Evolutionary conservation across 2,888 invertebrate genomes (phyloP).

Genomic region (Linyphia triangularis): DNA sequence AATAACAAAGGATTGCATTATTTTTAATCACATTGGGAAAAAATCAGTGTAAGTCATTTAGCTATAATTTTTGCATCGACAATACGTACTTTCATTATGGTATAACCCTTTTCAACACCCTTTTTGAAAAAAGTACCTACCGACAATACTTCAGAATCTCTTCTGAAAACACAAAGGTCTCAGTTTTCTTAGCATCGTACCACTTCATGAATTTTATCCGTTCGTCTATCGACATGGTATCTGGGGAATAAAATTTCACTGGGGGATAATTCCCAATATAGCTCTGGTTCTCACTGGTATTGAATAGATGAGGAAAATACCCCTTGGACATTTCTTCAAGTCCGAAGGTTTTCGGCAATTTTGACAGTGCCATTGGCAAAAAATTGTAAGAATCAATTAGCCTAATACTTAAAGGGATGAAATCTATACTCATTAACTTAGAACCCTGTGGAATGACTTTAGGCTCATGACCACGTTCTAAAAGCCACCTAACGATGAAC

Average conservation of each 20-base stretch:
- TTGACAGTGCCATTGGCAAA: constrained; percentile 38
- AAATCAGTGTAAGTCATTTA: too few species aligned
- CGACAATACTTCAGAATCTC: constrained; percentile 39
- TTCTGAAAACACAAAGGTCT: constrained; percentile 16
- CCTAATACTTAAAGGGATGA: neutral
- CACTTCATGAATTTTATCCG: neutral
- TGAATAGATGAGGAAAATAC: constrained; percentile 57
- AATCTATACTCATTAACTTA: neutral
- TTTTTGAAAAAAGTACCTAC: too few species aligned
- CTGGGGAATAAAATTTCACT: neutral
- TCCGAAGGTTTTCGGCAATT: constrained; percentile 34
- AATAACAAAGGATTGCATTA: too few species aligned
- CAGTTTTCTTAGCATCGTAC: neutral
- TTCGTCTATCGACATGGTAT: neutral
- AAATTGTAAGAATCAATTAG: constrained; percentile 59
- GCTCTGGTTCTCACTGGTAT: constrained; percentile 20
- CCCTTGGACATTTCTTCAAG: constrained; percentile 38
- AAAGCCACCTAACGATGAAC: constrained; percentile 1
- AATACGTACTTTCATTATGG: too few species aligned
- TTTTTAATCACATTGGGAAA: too few species aligned
- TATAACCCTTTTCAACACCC: too few species aligned
- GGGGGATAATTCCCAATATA: constrained; percentile 20
- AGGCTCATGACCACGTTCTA: constrained; percentile 6
- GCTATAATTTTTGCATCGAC: too few species aligned
- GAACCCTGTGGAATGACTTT: constrained; percentile 22